Percentiles rank a stretch among this genome's conserved stretches.
These are phyloP conservation scores for Chlorocebus sabaeus DNA, from an alignment of 2,113 vertebrate species.

Conservation along the genomic window DNA sequence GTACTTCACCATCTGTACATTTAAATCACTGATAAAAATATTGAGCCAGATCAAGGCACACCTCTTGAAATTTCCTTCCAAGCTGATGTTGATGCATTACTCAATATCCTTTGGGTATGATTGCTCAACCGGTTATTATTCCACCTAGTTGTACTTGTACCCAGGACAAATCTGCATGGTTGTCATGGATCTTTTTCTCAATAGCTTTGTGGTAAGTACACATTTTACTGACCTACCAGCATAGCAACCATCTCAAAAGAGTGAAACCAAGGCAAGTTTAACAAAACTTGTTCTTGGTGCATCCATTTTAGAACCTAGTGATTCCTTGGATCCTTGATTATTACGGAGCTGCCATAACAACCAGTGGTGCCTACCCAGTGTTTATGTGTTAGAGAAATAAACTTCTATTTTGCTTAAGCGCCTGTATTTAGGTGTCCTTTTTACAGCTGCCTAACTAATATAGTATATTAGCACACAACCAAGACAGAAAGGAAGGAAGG, in stretches of 20 bases:
- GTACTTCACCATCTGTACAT: background rate
- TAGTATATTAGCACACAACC: background rate
- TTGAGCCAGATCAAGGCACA: background rate
- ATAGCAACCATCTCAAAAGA: background rate
- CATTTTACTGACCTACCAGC: background rate
- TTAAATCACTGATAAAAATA: constrained; percentile 30
- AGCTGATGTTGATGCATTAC: background rate
- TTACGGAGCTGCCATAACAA: background rate
- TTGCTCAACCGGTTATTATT: background rate
- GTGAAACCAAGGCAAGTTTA: constrained; percentile 17
- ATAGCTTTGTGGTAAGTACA: background rate
- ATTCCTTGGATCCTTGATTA: background rate
- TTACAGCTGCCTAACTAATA: background rate
- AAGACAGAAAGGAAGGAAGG: background rate
- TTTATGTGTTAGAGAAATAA: background rate
- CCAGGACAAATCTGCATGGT: background rate
- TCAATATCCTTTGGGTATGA: background rate
- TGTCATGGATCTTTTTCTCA: constrained; percentile 15
- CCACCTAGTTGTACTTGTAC: background rate
- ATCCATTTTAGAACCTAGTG: background rate
- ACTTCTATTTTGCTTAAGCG: background rate
- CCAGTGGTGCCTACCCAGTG: background rate
- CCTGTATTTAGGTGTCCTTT: background rate
- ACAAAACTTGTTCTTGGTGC: background rate
- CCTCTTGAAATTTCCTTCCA: background rate